Conservation (phyloP, 2,113 vertebrate species). For the Choloepus hoffmanni region DNA sequence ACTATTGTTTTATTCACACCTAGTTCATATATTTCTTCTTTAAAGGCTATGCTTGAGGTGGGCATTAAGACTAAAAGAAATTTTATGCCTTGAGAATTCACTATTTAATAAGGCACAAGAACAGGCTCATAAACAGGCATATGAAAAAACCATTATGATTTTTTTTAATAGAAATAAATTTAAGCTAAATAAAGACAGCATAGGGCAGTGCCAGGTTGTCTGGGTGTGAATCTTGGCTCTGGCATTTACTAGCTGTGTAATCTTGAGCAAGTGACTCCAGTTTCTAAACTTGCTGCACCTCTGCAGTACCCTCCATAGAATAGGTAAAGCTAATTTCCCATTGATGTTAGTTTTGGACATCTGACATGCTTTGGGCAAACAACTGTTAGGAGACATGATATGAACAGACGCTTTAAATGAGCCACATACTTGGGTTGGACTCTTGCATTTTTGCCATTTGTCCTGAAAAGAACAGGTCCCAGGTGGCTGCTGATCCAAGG, state of each 20-base stretch:
- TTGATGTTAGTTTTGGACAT: not conserved
- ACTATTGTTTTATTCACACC: not conserved
- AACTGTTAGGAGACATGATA: not conserved
- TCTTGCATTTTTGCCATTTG: not conserved
- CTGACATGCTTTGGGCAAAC: not conserved
- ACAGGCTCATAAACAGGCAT: not conserved
- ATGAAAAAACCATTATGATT: not conserved
- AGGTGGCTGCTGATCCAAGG: not conserved
- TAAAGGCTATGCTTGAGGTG: not conserved
- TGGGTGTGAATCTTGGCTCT: not conserved
- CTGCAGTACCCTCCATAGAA: not conserved
- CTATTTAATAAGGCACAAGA: not conserved
- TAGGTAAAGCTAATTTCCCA: not conserved
- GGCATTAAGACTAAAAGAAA: slow-evolving; percentile 25
- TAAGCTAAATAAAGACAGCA: not conserved
- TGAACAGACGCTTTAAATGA: slow-evolving; percentile 4
- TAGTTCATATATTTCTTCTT: not conserved
- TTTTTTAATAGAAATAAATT: not conserved
- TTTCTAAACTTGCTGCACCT: not conserved
- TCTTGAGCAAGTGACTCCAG: not conserved
- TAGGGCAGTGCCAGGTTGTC: not conserved
- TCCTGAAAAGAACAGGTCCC: slow-evolving; percentile 17
- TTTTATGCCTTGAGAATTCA: not conserved
- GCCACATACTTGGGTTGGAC: not conserved
- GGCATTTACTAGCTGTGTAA: not conserved